Evolutionary conservation across 2,797 vertebrate genomes (phyloP).

Genomic region (Rachycentron canadum): DNA sequence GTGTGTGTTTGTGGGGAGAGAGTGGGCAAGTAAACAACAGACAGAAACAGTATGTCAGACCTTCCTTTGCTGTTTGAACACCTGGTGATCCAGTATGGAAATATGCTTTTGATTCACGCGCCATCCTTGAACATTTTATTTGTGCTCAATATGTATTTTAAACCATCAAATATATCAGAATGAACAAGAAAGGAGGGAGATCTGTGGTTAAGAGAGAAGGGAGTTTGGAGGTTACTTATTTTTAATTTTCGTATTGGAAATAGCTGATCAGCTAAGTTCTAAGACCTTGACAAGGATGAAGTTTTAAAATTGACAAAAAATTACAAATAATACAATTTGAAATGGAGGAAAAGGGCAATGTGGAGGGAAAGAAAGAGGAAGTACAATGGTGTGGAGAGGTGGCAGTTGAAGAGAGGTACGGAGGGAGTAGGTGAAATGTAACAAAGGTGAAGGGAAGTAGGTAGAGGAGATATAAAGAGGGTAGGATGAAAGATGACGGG

Average conservation of each 20-base stretch:
- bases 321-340: background rate
- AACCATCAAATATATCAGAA: slow-evolving; percentile 13
- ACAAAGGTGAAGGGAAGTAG: slow-evolving; percentile 3
- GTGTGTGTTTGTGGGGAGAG: slow-evolving; percentile 8
- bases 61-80: slow-evolving; percentile 49
- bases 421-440: background rate
- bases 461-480: background rate
- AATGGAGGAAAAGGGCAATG: background rate
- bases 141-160: slow-evolving; percentile 11
- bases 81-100: slow-evolving; percentile 33
- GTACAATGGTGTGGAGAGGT: background rate
- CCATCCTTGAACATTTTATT: slow-evolving; percentile 5
- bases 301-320: background rate
- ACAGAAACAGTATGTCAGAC: slow-evolving; percentile 58
- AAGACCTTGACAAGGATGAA: background rate
- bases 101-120: slow-evolving; percentile 29
- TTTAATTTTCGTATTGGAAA: background rate
- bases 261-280: background rate
- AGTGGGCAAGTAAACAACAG: slow-evolving; percentile 57
- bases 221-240: background rate
- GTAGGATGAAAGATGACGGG: slow-evolving; percentile 34
- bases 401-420: background rate
- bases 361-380: background rate
- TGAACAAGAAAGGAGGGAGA: background rate
- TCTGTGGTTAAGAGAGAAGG: background rate